Evolutionary conservation across 2,888 invertebrate genomes (phyloP).

Genomic region (Dryocosmus kuriphilus): DNA sequence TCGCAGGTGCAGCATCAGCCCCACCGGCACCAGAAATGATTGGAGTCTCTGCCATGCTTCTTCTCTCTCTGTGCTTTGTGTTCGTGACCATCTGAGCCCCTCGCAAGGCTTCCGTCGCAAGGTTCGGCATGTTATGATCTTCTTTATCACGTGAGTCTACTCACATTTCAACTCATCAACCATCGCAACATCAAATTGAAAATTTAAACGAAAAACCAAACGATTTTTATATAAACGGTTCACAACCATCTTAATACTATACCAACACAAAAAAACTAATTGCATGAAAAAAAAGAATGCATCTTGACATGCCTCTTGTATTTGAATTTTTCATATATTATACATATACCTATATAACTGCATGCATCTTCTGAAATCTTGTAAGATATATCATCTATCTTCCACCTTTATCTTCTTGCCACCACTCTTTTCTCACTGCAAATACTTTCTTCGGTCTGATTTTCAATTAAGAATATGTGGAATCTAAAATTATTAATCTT

Average conservation of each 20-base stretch:
- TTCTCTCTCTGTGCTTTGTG: conserved; percentile 78
- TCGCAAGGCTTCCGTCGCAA: conserved; percentile 71
- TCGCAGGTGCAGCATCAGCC: conserved; percentile 78
- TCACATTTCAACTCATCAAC: conserved; percentile 64
- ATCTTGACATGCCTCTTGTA: conserved; percentile 7
- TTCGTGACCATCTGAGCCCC: conserved; percentile 77
- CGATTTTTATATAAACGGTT: not conserved
- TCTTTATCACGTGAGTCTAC: conserved; percentile 75
- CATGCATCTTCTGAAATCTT: conserved; percentile 21
- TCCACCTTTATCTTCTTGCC: conserved; percentile 23
- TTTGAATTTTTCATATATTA: conserved; percentile 10
- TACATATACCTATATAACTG: conserved; percentile 4
- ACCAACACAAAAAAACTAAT: conserved; percentile 14
- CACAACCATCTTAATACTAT: not conserved
- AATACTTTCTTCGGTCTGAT: not conserved
- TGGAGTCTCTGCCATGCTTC: conserved; percentile 78
- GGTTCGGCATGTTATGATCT: conserved; percentile 76
- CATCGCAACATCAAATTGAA: not conserved
- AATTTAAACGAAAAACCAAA: not conserved
- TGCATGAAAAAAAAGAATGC: conserved; percentile 27
- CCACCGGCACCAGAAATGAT: conserved; percentile 75
- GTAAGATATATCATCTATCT: conserved; percentile 28
- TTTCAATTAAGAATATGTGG: not conserved
- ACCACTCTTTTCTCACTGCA: conserved; percentile 14
- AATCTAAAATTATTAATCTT: not conserved